Conservation (phyloP, 1,140 invertebrate species). For the Rhysida immarginata region DNA sequence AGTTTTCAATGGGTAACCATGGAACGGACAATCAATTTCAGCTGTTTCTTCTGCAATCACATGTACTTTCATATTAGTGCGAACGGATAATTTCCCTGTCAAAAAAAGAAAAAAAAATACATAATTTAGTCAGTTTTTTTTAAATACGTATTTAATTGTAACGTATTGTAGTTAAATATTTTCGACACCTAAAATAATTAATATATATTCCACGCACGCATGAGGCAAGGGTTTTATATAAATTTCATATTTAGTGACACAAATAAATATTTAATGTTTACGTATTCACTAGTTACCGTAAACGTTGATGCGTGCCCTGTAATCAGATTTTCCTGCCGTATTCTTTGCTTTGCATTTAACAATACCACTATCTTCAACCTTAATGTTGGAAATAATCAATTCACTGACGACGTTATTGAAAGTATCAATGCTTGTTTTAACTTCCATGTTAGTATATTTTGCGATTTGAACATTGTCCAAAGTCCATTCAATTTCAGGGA, state of each 20-base stretch:
- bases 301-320: conserved; percentile 4
- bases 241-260: neutral
- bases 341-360: conserved; percentile 69
- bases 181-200: too few relatives aligned
- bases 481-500: neutral
- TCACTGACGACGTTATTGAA: neutral
- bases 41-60: too few relatives aligned
- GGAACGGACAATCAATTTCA: too few relatives aligned
- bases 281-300: neutral
- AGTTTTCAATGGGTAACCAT: too few relatives aligned
- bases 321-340: conserved; percentile 20
- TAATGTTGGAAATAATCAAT: neutral
- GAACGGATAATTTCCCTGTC: too few relatives aligned
- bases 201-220: too few relatives aligned
- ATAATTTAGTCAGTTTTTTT: too few relatives aligned
- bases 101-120: too few relatives aligned
- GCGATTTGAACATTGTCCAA: neutral
- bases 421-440: neutral
- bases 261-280: neutral
- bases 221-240: too few relatives aligned
- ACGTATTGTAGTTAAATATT: too few relatives aligned
- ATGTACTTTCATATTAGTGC: too few relatives aligned
- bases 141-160: too few relatives aligned
- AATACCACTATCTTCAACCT: conserved; percentile 43
- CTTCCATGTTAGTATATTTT: neutral